Conservation (phyloP, 2,113 vertebrate species). For the Phoxinus phoxinus region DNA sequence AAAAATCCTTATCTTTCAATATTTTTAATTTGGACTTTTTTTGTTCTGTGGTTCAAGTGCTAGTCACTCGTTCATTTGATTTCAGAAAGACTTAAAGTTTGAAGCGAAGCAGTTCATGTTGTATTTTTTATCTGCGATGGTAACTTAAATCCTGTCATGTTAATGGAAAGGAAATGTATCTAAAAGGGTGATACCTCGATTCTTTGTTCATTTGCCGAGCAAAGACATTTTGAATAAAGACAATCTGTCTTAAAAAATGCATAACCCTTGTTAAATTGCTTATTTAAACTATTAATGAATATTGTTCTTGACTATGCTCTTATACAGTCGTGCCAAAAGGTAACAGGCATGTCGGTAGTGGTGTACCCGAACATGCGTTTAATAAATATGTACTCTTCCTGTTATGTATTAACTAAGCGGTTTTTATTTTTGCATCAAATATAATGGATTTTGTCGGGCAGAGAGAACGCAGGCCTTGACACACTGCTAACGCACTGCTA, state of each 20-base stretch:
- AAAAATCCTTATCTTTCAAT: slow-evolving; percentile 56
- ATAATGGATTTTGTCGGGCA: neutral
- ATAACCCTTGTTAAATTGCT: slow-evolving; percentile 68
- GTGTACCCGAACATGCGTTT: neutral
- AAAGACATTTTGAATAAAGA: slow-evolving; percentile 98
- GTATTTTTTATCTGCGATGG: slow-evolving; percentile 81
- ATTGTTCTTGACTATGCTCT: neutral
- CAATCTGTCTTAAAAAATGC: slow-evolving; percentile 88
- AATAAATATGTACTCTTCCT: neutral
- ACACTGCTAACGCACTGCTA: too few relatives aligned
- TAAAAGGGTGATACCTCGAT: slow-evolving; percentile 90
- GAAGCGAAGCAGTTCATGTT: slow-evolving; percentile 87
- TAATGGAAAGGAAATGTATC: slow-evolving; percentile 86
- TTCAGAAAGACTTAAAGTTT: slow-evolving; percentile 85
- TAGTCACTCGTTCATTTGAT: slow-evolving; percentile 81
- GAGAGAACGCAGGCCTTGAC: neutral
- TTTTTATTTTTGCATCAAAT: neutral
- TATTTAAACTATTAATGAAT: slow-evolving; percentile 27
- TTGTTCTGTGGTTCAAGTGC: slow-evolving; percentile 86
- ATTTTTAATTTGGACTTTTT: slow-evolving; percentile 72
- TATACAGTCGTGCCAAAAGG: neutral
- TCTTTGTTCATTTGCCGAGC: slow-evolving; percentile 92
- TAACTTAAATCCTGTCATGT: slow-evolving; percentile 87
- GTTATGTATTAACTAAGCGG: neutral
- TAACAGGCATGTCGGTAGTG: neutral